Percentiles rank a stretch among this genome's conserved stretches.
These are phyloP conservation scores for Mionectes macconnelli DNA, from an alignment of 2,113 vertebrate species.

Conservation along the genomic window DNA sequence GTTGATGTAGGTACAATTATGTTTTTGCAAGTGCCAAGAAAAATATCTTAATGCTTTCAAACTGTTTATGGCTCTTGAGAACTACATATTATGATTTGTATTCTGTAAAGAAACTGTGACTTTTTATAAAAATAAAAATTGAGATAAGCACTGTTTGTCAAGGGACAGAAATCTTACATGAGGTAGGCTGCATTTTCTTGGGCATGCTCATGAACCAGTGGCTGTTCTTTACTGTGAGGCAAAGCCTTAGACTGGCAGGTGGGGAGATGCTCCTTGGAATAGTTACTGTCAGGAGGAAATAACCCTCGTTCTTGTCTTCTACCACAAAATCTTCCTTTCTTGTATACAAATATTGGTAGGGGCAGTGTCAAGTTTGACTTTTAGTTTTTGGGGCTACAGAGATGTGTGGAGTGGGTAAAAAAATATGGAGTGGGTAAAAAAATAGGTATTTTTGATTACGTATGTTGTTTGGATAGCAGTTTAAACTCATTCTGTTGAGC, in stretches of 20 bases:
- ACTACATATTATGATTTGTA: not conserved
- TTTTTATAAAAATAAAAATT: not conserved
- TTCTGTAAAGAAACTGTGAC: not conserved
- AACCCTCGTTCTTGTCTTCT: not conserved
- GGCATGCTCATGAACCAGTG: not conserved
- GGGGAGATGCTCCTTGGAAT: not conserved
- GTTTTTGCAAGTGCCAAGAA: not conserved
- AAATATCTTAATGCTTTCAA: not conserved
- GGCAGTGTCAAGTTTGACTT: not conserved
- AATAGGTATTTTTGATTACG: not conserved
- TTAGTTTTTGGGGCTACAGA: not conserved
- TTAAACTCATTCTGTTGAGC: not conserved
- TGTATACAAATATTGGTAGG: not conserved
- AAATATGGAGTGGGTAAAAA: not conserved
- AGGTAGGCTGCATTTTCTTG: not conserved
- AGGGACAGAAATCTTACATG: not conserved
- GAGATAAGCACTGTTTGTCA: not conserved
- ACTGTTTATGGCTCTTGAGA: not conserved
- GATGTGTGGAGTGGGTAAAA: not conserved
- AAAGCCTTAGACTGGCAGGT: not conserved
- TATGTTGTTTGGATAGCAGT: not conserved
- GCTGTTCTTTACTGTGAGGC: not conserved
- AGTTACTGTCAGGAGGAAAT: not conserved
- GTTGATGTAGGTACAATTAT: not conserved
- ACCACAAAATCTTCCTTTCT: not conserved